Base-by-base conservation (phyloP, 2,113 vertebrate species). In the Neopipo cinnamomea region DNA sequence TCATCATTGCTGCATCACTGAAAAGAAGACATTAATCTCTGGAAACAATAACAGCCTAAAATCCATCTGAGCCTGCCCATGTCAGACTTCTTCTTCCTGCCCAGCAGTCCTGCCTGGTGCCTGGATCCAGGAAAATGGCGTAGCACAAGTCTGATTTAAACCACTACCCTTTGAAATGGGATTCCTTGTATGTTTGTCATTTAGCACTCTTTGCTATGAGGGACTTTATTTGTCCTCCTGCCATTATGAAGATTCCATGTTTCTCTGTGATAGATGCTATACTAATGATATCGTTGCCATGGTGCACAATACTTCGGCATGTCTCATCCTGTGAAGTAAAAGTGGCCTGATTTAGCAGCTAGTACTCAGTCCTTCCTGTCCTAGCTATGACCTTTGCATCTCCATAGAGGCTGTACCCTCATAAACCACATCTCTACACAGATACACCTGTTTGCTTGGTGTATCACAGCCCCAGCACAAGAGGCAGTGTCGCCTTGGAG, bases 401-500 rank as follows among this genome's bases (percentile, higher is more conserved):
- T 61, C n/a, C 19, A 7, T 14, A 33, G 33, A 41, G 35, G 24
- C 18, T 63, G 8, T 46, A 23, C 9, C 53, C 33, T 46, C 21
- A 35, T 31, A 35, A 83, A 46, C 33, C 9, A 24, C n/a, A 76
- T 23, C 25, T 59, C 44, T 66, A 3, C 0, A 2, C 12, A 37
- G 42, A 17, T n/a, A 41, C 2, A 6, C 9, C 42, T 52, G 17
- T 31, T 18, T 75, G 37, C 28, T 28, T 0, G 2, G 39, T 22
- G 41, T 44, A 37, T 37, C 35, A 31, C 37, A 68, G 21, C 13
- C 18, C 20, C 44, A n/a, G 25, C 17, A n/a, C 35, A 33, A 42
- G 15, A 46, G 27, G 35, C 3, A 31, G 23, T 4, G 16, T 42
- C 0, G 0, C 12, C 19, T 33, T 52, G 30, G 17, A 33, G 17